These are phyloP conservation scores for Noturus placidus DNA, from an alignment of 2,113 vertebrate species.

Conservation along the genomic window DNA sequence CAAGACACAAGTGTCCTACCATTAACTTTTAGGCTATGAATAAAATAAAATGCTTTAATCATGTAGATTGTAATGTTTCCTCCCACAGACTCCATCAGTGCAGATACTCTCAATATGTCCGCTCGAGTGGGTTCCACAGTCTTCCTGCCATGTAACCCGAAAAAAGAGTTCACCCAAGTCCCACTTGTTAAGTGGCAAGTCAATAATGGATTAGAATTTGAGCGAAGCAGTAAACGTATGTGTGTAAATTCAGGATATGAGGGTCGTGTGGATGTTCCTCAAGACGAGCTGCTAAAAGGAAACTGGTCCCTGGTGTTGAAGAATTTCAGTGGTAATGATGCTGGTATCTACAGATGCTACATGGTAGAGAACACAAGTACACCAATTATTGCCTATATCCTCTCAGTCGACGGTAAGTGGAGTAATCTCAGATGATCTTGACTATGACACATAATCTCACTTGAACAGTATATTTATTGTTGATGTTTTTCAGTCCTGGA, in stretches of 20 bases:
- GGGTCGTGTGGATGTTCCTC: neutral
- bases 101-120: neutral
- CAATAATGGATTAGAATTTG: neutral
- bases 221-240: neutral
- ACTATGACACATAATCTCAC: no score
- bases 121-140: neutral
- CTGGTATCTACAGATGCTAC: no score
- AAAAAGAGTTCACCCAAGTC: neutral
- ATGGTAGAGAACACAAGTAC: no score
- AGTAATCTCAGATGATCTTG: no score
- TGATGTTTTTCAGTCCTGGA: no score
- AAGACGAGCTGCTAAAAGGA: neutral
- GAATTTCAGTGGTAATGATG: neutral
- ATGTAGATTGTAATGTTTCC: neutral
- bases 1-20: neutral
- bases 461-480: no score
- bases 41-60: neutral
- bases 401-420: no score
- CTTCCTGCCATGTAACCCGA: neutral
- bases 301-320: constrained; percentile 11
- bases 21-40: neutral
- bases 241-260: neutral
- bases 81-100: neutral
- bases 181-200: neutral
- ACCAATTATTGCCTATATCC: no score